phyloP scores from a whole-genome alignment of 2,888 invertebrate genomes.

The Iselma pallidipennis region DNA sequence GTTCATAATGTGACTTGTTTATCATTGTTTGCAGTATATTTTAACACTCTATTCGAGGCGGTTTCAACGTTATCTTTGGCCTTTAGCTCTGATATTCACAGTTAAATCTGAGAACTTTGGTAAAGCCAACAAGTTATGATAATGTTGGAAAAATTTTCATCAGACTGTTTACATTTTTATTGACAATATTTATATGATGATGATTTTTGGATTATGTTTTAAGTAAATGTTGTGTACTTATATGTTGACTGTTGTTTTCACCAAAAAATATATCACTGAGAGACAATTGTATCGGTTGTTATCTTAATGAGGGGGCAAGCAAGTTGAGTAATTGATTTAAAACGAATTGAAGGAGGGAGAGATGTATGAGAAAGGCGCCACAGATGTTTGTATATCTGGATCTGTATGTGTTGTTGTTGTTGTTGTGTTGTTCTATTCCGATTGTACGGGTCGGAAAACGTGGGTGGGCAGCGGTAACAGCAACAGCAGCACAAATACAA shows the following conservation, averaged over 20 bases:
- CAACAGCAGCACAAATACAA: not conserved
- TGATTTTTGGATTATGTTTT: not conserved
- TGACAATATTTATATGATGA: not conserved
- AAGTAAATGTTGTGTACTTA: not conserved
- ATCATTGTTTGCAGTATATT: not conserved
- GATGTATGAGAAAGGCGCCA: not conserved
- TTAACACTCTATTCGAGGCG: not conserved
- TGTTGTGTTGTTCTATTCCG: not conserved
- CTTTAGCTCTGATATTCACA: not conserved
- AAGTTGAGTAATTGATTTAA: not conserved
- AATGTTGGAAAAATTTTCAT: not conserved
- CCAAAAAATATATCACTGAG: not conserved
- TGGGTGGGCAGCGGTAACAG: conserved; percentile 1
- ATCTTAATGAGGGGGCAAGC: not conserved
- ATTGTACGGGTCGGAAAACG: conserved; percentile 1
- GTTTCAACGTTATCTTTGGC: not conserved
- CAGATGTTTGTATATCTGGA: conserved; percentile 4
- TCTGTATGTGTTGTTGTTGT: no score
- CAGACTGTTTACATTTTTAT: not conserved
- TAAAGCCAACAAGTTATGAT: not conserved
- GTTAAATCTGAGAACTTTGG: not conserved
- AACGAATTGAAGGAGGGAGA: not conserved
- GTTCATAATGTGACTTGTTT: no score
- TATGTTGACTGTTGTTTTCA: no score
- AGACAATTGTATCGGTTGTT: not conserved